Percentiles rank a stretch among this genome's conserved stretches.
These are phyloP conservation scores for Agriopis aurantiaria DNA, from an alignment of 2,888 invertebrate genomes.

Conservation along the genomic window DNA sequence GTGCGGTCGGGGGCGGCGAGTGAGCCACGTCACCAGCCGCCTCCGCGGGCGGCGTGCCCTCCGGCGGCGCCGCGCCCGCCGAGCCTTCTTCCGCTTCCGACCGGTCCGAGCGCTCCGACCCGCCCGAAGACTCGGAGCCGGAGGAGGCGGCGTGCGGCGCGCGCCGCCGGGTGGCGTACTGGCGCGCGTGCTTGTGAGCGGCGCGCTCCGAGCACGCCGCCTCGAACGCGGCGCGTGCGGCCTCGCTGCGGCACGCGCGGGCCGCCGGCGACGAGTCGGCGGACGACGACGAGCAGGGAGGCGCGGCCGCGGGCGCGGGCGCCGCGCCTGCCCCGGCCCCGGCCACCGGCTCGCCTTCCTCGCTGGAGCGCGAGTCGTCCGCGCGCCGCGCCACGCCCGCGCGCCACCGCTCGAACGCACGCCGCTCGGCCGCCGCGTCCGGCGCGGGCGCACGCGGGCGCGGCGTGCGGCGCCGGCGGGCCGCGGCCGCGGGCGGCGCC, in stretches of 20 bases:
- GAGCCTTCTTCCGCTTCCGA: slow-evolving; percentile 19
- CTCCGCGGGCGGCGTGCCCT: slow-evolving; percentile 21
- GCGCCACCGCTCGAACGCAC: slow-evolving; percentile 68
- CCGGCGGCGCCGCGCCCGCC: slow-evolving; percentile 34
- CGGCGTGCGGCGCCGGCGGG: slow-evolving; percentile 53
- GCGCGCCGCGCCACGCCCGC: slow-evolving; percentile 64
- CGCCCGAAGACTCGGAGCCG: slow-evolving; percentile 52
- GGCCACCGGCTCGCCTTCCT: slow-evolving; percentile 50
- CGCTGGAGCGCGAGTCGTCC: slow-evolving; percentile 65
- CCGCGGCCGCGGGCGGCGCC: slow-evolving; percentile 25
- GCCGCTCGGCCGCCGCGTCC: slow-evolving; percentile 65
- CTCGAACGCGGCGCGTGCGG: slow-evolving; percentile 32
- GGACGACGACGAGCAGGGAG: slow-evolving; percentile 43
- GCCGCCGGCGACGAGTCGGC: slow-evolving; percentile 29
- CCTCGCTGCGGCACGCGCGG: background rate
- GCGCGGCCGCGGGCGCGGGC: slow-evolving; percentile 38
- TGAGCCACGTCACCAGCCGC: slow-evolving; percentile 34
- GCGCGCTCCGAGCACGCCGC: background rate
- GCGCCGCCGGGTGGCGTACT: slow-evolving; percentile 36
- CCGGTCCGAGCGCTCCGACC: slow-evolving; percentile 17
- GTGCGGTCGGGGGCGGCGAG: slow-evolving; percentile 41
- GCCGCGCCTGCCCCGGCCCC: slow-evolving; percentile 16
- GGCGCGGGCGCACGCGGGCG: slow-evolving; percentile 49
- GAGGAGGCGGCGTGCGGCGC: slow-evolving; percentile 53
- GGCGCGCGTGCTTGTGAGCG: slow-evolving; percentile 21